Conservation (phyloP, 2,113 vertebrate species). For the Poeciliopsis prolifica region DNA sequence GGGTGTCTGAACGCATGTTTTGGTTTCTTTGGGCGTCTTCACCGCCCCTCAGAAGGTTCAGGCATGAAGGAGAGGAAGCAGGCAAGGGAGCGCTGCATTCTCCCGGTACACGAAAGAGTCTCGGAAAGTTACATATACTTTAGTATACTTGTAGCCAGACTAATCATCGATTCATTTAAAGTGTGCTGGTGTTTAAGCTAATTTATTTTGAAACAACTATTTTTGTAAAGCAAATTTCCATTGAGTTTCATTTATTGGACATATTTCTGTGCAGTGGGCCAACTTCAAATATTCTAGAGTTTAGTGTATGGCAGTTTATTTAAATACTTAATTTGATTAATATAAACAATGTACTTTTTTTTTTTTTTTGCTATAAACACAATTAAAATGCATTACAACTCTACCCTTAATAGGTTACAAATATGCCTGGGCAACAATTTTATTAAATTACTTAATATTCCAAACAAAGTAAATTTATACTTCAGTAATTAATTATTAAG, state of each 20-base stretch:
- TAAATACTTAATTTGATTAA: neutral
- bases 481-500: neutral
- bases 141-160: neutral
- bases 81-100: slow-evolving; percentile 54
- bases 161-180: neutral
- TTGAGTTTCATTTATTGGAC: neutral
- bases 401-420: neutral
- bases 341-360: neutral
- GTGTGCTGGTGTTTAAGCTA: neutral
- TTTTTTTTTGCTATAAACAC: neutral
- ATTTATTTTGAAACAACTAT: neutral
- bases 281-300: neutral
- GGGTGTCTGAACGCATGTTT: slow-evolving; percentile 41
- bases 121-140: neutral
- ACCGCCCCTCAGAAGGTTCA: slow-evolving; percentile 41
- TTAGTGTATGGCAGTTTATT: neutral
- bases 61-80: slow-evolving; percentile 42
- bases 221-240: neutral
- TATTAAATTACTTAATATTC: neutral
- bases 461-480: neutral
- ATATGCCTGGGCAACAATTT: neutral
- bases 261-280: neutral
- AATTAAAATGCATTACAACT: neutral
- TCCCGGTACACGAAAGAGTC: neutral
- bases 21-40: slow-evolving; percentile 37